phyloP scores from a whole-genome alignment of 2,113 vertebrate genomes.

The Scopus umbretta region DNA sequence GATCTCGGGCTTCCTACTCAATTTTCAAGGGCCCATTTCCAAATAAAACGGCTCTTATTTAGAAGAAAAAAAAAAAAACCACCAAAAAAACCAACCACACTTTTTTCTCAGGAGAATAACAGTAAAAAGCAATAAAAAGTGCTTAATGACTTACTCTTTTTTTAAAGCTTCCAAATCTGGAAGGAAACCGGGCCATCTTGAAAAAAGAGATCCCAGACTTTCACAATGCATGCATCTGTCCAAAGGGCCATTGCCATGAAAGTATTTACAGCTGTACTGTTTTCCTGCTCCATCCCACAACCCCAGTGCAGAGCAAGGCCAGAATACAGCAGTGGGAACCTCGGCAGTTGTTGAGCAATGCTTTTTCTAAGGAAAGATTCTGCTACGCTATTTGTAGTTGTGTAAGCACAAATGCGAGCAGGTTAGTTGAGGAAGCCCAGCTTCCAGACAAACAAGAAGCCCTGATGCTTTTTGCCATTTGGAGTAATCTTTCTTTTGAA shows the following conservation, averaged over 20 bases:
- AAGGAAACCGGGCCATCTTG: neutral
- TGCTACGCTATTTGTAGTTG: neutral
- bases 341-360: neutral
- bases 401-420: neutral
- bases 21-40: neutral
- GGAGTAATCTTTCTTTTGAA: neutral
- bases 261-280: conserved; percentile 2
- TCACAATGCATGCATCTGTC: neutral
- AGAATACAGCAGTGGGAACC: neutral
- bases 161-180: conserved; percentile 1
- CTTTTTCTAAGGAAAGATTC: neutral
- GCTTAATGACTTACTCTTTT: neutral
- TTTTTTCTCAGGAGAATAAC: neutral
- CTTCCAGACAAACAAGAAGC: neutral
- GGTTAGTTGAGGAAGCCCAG: neutral
- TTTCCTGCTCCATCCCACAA: neutral
- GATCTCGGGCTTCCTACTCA: neutral
- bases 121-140: conserved; percentile 37
- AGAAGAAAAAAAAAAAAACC: neutral
- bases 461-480: neutral
- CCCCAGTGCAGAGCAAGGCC: neutral
- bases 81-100: neutral
- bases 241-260: neutral
- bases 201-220: conserved; percentile 10
- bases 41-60: neutral